These are phyloP conservation scores for Nematopogon swammerdamellus DNA, from an alignment of 2,888 invertebrate genomes.

Conservation along the genomic window DNA sequence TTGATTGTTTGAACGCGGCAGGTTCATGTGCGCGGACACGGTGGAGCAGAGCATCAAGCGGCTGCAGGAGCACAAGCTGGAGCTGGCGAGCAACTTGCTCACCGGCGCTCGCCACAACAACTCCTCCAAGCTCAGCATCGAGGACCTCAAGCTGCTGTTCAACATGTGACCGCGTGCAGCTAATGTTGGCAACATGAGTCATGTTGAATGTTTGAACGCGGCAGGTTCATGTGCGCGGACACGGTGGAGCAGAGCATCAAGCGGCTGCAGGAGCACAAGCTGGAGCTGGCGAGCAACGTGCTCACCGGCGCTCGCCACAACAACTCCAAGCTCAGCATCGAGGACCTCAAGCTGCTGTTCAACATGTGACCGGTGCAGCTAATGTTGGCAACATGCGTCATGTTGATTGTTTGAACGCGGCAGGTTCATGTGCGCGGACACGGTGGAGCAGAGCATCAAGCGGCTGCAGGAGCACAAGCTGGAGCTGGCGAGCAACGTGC, in stretches of 20 bases:
- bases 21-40: constrained; percentile 80
- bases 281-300: constrained; percentile 71
- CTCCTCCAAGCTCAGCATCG: no score
- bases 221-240: constrained; percentile 75
- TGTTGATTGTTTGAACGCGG: no score
- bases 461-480: constrained; percentile 78
- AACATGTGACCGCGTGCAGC: no score
- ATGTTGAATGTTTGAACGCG: no score
- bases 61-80: constrained; percentile 77
- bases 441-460: constrained; percentile 85
- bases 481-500: constrained; percentile 68
- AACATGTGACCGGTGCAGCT: no score
- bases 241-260: constrained; percentile 89
- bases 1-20: constrained; percentile 19
- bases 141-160: no score
- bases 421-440: constrained; percentile 79
- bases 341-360: no score
- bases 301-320: constrained; percentile 66
- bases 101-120: no score
- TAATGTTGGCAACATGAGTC: no score
- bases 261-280: constrained; percentile 74
- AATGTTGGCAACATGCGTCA: no score
- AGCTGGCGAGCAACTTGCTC: constrained; percentile 61
- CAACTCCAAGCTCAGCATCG: no score
- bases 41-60: constrained; percentile 83